A percentile compares a stretch with the other conserved stretches of the same genome.
phyloP scores from a whole-genome alignment of 2,797 vertebrate species.

The Falco berigora region DNA sequence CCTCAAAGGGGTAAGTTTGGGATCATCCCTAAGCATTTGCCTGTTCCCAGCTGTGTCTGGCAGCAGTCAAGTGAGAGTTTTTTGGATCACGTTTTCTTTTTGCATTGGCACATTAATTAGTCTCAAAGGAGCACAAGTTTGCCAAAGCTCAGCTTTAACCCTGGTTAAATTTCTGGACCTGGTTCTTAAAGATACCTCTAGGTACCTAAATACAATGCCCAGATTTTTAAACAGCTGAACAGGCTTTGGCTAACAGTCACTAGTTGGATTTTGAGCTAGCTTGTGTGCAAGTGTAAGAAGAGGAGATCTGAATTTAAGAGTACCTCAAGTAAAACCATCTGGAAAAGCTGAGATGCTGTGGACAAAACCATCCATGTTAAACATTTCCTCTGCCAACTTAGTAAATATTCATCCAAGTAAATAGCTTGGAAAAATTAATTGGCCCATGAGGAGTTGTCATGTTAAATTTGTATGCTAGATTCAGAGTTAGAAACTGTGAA shows the following conservation, averaged over 20 bases:
- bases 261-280: neutral
- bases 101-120: neutral
- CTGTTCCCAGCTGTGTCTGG: neutral
- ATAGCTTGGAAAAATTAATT: conserved; percentile 24
- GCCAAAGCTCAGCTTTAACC: neutral
- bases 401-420: conserved; percentile 25
- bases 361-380: neutral
- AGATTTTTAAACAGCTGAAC: neutral
- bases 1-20: neutral
- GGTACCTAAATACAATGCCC: neutral
- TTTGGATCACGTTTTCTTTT: neutral
- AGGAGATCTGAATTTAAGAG: neutral
- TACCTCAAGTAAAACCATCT: neutral
- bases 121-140: neutral
- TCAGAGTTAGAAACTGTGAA: neutral
- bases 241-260: neutral
- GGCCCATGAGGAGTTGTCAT: neutral
- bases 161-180: neutral
- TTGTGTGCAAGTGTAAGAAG: neutral
- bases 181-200: neutral
- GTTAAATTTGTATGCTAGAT: conserved; percentile 2
- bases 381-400: neutral
- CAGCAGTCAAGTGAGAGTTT: neutral
- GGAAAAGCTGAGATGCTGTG: neutral
- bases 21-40: neutral